phyloP scores from a whole-genome alignment of 2,113 vertebrate genomes.

The Zonotrichia leucophrys region DNA sequence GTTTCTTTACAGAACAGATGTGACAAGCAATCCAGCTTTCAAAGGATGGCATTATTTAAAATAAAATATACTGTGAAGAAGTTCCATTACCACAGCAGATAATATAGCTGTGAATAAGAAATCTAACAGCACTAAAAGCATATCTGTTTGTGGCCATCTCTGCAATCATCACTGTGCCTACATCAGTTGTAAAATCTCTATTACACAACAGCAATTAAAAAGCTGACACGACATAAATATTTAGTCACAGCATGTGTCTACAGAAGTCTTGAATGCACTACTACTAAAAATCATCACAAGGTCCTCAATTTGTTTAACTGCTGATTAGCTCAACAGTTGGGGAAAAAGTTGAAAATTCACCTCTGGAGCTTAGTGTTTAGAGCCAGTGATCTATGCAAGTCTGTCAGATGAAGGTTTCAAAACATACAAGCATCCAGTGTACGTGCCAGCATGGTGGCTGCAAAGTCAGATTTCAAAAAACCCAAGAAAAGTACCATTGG shows the following conservation, averaged over 20 bases:
- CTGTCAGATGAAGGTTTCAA: not conserved
- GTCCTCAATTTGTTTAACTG: not conserved
- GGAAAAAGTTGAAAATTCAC: not conserved
- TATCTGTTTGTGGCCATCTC: not conserved
- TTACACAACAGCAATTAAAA: conserved; percentile 27
- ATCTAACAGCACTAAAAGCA: not conserved
- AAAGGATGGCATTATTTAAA: not conserved
- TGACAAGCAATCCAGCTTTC: not conserved
- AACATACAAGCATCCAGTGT: not conserved
- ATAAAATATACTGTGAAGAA: not conserved
- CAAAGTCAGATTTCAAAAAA: not conserved
- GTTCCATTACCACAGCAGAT: not conserved
- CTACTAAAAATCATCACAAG: not conserved
- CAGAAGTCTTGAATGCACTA: not conserved
- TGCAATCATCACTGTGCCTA: not conserved
- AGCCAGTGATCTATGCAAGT: not conserved
- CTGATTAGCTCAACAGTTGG: not conserved
- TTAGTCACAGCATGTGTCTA: not conserved
- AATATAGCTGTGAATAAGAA: not conserved
- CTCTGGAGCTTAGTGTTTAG: not conserved
- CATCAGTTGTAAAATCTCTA: not conserved
- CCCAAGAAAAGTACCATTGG: rapidly evolving
- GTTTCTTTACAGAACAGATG: not conserved
- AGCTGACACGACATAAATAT: conserved; percentile 23
- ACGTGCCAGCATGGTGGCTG: rapidly evolving